Percentiles rank a stretch among this genome's conserved stretches.
Evolutionary conservation across 2,113 vertebrate species (phyloP).

Genomic region (Crotalus horridus): DNA sequence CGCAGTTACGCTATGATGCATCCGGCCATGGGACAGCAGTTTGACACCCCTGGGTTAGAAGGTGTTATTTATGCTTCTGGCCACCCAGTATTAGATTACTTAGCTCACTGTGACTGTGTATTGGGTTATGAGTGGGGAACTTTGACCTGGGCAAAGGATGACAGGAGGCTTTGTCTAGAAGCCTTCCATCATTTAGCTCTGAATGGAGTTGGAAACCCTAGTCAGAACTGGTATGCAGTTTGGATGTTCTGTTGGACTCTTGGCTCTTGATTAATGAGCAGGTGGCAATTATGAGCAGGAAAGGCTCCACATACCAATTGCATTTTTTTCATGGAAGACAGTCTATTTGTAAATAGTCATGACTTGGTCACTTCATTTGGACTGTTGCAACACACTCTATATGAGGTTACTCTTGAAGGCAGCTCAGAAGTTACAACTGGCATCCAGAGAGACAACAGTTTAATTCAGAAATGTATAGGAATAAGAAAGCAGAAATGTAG

Average conservation of each 20-base stretch:
- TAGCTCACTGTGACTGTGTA: not conserved
- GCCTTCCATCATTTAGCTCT: not conserved
- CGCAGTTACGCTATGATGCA: no score
- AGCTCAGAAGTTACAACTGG: not conserved
- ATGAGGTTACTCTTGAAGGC: not conserved
- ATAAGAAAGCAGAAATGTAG: no score
- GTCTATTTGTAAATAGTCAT: not conserved
- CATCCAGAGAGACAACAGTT: not conserved
- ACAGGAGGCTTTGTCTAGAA: no score
- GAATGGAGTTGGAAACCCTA: no score
- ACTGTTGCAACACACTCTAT: not conserved
- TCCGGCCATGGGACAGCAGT: no score
- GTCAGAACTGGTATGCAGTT: not conserved
- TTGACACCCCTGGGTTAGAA: no score
- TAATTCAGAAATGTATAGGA: no score
- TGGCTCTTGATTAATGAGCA: not conserved
- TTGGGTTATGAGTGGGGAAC: not conserved
- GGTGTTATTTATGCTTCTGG: not conserved
- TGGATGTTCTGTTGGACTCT: not conserved
- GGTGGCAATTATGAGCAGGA: not conserved
- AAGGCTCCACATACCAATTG: not conserved
- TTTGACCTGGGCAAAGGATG: not conserved
- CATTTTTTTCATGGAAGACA: not conserved
- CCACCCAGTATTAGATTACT: not conserved
- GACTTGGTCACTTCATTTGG: not conserved